Base-by-base conservation (phyloP, 2,797 vertebrate genomes). In the Bufotes viridis region DNA sequence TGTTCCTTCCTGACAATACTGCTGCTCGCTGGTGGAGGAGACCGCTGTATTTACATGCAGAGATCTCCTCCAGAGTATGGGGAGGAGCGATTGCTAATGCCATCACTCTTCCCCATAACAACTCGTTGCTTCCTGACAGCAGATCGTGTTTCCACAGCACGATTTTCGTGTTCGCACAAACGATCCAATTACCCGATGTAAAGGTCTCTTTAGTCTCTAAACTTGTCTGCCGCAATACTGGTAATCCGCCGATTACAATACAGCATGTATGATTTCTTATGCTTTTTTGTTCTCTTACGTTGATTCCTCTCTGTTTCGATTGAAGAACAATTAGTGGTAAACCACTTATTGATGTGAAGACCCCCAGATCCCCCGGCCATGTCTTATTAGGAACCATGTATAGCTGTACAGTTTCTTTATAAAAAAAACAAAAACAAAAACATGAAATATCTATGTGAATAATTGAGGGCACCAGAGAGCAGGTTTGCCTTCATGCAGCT, bases 401-500 rank as follows among this genome's bases (percentile, higher is more conserved):
- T 53, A 49, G 26, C 63, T 24, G 20, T 69, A 69, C 57, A 81
- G 29, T 65, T 29, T 26, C n/a, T 89, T 86, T 58, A 81, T 74
- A 60, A 49, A 55, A 34, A 34, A 34, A 34, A 34, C 0, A 34
- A 34, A 1, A 34, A 34, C 3, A 34, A 85, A 88, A 49, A 51
- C 49, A 74, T 65, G n/a, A 10, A 72, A 70, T 67, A 70, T 67
- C 51, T 42, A 57, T 53, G 24, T 42, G n/a, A 74, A 70, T 85
- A 81, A 89, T 81, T 81, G 69, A 82, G 58, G 84, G 78, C 82
- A 69, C 69, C 10, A 76, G 75, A 86, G 87, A 85, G 85, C 78
- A 88, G 29, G 63, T 63, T 29, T 70, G 60, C 78, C 81, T 88
- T 85, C 63, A 53, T 42, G 22, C 67, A 74, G 83, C 78, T 74